Percentiles rank a stretch among this genome's conserved stretches.
These are phyloP conservation scores for Drosophila kokeensis DNA, from an alignment of 2,888 invertebrate genomes.

Conservation along the genomic window DNA sequence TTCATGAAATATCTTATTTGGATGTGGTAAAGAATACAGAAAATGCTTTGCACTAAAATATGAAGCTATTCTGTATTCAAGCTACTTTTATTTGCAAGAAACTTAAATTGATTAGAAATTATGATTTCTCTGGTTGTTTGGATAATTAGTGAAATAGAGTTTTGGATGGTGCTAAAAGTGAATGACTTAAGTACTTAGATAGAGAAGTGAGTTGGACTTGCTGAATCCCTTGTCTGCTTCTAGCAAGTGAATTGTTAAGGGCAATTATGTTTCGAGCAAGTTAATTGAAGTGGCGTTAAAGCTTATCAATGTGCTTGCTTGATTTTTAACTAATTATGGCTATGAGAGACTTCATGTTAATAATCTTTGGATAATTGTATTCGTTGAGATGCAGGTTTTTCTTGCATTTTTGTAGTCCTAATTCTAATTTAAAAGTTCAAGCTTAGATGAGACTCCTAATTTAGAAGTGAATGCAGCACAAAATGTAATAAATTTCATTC, in stretches of 20 bases:
- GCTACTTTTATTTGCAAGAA: not conserved
- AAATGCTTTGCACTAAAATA: not conserved
- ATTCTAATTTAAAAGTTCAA: not conserved
- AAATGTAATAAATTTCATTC: not conserved
- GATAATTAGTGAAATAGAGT: not conserved
- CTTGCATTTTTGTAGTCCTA: not conserved
- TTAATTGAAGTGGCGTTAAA: not conserved
- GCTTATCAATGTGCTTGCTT: not conserved
- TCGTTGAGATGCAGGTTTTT: not conserved
- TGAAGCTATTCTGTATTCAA: not conserved
- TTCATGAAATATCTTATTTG: constrained; percentile 2
- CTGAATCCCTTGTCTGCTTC: not conserved
- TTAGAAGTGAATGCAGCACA: not conserved
- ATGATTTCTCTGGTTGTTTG: not conserved
- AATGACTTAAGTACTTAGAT: not conserved
- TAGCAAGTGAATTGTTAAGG: not conserved
- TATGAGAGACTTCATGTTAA: not conserved
- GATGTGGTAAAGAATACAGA: not conserved
- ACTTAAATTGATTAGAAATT: not conserved
- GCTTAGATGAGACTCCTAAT: not conserved
- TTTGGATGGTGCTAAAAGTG: not conserved
- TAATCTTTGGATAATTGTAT: not conserved
- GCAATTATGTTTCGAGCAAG: not conserved
- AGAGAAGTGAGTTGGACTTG: not conserved
- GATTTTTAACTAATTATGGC: not conserved